phyloP scores from a whole-genome alignment of 2,113 vertebrate species.

The Geococcyx californianus region DNA sequence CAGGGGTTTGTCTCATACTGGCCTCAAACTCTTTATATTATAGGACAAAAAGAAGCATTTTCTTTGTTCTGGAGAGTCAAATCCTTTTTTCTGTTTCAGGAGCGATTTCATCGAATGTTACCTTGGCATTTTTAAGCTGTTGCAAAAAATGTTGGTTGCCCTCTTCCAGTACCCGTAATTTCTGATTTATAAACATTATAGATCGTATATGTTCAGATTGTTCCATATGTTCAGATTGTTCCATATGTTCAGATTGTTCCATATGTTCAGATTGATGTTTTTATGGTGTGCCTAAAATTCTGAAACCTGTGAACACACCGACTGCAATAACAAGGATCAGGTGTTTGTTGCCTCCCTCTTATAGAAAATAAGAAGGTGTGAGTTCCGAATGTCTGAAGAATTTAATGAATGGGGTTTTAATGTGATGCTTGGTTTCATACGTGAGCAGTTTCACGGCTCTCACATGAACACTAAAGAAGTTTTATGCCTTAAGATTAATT shows the following conservation, averaged over 20 bases:
- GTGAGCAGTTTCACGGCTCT: fast-evolving
- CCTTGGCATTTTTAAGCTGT: neutral
- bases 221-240: no score
- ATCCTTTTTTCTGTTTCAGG: neutral
- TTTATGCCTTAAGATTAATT: neutral
- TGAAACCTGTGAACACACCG: neutral
- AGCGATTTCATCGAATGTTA: neutral
- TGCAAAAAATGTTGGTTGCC: neutral
- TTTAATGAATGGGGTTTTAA: neutral
- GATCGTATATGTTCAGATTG: neutral
- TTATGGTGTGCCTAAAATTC: neutral
- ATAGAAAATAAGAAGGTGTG: neutral
- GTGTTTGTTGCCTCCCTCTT: neutral
- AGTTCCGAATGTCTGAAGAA: neutral
- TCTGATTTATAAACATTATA: neutral
- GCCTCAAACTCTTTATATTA: neutral
- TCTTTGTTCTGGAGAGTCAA: neutral
- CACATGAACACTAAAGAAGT: fast-evolving
- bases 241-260: no score
- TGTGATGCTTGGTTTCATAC: fast-evolving
- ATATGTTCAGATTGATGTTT: no score
- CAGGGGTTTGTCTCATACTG: neutral
- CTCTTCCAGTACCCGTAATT: neutral
- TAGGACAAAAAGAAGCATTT: neutral
- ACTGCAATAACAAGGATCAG: neutral